Base-by-base conservation (phyloP, 1,140 invertebrate genomes). In the Eupristina koningsbergeri region DNA sequence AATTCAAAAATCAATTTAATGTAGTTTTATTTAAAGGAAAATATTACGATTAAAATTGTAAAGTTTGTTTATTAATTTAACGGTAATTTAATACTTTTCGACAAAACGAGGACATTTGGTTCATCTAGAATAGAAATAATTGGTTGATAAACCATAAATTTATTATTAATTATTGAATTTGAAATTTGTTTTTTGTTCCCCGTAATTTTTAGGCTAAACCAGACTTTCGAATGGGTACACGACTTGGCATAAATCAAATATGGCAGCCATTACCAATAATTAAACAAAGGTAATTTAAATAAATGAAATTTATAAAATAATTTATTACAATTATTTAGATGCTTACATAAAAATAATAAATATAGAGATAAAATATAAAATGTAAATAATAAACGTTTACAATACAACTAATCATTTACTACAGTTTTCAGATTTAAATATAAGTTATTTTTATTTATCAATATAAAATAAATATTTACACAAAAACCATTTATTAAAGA, bases 181-280 rank as follows among this genome's bases (percentile, higher is more conserved):
- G 15, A 67, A 67, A 36, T 36, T 67, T 15, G 6, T 19, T 15
- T 67, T 34, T 19, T 76, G 47, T 53, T 34, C 22, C 5, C 29
- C 15, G 19, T 74, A 39, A 31, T 76, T 58, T 58, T 22, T 69
- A 96, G 95, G 94, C 95, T 84, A 95, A 94, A 87, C 94, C 94
- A 86, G 94, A 95, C 83, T 96, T 96, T 85, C 94, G 94, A 64
- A 93, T 94, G 86, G 95, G 95, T 9, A 90, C 94, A 45, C 90
- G 96, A 86, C 90, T 94, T 81, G 95, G 95, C 9, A 94, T 95
- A 13, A 94, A 93, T 88, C 94, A 95, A 93, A 94, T 96, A 86
- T 96, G 96, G 96, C 94, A 96, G 86, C 96, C 96, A 9, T 89
- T 95, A 83, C 94, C 95, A 0, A 81, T 93, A 73, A 87, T 92